Base-by-base conservation (phyloP, 2,888 invertebrate genomes). In the Calephelis perditalis region DNA sequence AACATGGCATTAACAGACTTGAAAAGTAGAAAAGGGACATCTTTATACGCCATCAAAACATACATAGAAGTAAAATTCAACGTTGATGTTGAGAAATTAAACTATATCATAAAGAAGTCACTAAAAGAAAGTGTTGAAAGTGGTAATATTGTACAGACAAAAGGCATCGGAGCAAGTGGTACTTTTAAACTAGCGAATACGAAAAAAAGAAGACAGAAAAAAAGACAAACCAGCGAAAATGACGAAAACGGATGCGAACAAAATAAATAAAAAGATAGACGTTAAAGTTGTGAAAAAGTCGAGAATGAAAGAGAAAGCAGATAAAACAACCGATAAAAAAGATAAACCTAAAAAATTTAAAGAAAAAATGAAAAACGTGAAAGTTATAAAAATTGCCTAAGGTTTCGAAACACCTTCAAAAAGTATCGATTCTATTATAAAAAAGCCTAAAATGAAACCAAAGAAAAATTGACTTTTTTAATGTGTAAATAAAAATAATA, bases 401-500 rank as follows among this genome's bases (percentile, higher is more conserved):
- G 40, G 40, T 10, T 62, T 55, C 54, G 65, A 71, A 56, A 76
- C 81, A 62, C 79, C 83, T n/a, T 54, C 72, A 40, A 86, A 81
- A 67, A 88, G 87, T 26, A 78, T 85, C 0, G 86, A 86, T 0
- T 80, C 84, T 0, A 84, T 88, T 0, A 84, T 85, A 44, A 88
- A 86, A 71, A 74, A 81, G 10, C 88, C 88, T 0, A 86, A 82
- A 75, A 88, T 89, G 88, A 86, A 81, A 35, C 88, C 88, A 0
- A 81, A 74, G 57, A 49, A 6, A 49, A 49, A 26, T 35, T 49
- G 35, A 49, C 10, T 35, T 49, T 8, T 26, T 15, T 26, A 4
- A 26, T 40, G 40, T 40, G 40, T 40, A 40, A 6, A 6, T 40
- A 40, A 6, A 6, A 40, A 40, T 15, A 40, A 40, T 40, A 40